These are phyloP conservation scores for Furnarius figulus DNA, from an alignment of 2,113 vertebrate genomes.

Conservation along the genomic window DNA sequence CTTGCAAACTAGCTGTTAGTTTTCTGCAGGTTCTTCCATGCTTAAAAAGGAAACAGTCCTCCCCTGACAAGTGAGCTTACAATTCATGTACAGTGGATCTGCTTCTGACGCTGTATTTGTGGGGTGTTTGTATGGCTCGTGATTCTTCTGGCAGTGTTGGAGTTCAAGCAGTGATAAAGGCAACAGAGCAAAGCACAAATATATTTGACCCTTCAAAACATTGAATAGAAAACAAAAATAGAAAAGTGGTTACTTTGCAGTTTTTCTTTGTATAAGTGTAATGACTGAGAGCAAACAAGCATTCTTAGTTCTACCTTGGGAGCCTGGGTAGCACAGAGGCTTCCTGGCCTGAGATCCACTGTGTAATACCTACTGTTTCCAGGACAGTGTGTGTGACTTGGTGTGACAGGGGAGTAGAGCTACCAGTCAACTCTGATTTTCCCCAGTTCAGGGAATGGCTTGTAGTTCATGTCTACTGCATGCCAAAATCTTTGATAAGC, in stretches of 20 bases:
- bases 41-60: not conserved
- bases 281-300: not conserved
- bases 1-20: not conserved
- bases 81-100: not conserved
- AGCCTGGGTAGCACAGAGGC: not conserved
- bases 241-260: not conserved
- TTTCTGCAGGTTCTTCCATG: not conserved
- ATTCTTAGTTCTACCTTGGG: not conserved
- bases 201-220: constrained; percentile 34
- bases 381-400: not conserved
- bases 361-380: not conserved
- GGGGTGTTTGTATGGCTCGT: not conserved
- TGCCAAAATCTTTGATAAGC: not conserved
- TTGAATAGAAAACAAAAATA: not conserved
- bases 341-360: not conserved
- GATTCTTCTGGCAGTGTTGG: not conserved
- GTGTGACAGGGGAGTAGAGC: not conserved
- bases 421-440: not conserved
- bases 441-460: not conserved
- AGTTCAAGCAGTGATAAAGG: constrained; percentile 34
- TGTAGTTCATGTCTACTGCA: not conserved
- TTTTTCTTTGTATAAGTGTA: not conserved
- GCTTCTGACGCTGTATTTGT: not conserved
- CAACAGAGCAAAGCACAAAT: constrained; percentile 12
- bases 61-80: not conserved